Evolutionary conservation across 2,797 vertebrate species (phyloP).

Genomic region (Pteronotus mesoamericanus): DNA sequence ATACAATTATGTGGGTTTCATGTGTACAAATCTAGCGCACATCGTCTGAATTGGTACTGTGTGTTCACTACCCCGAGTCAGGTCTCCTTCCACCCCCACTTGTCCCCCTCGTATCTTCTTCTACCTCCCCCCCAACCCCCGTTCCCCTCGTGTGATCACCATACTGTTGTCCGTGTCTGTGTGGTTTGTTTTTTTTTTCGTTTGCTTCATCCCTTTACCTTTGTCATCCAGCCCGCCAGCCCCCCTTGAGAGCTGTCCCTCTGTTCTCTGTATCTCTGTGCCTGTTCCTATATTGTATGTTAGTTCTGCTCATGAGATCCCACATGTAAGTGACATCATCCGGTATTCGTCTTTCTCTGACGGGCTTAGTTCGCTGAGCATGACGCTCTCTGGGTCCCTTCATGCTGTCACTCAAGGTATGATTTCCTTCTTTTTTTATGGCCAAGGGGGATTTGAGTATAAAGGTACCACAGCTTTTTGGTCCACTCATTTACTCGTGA

Average conservation of each 20-base stretch:
- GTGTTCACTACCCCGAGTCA: background rate
- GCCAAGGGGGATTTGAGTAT: too few species aligned
- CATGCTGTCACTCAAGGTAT: background rate
- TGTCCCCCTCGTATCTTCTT: background rate
- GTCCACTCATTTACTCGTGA: too few species aligned
- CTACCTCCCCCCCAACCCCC: background rate
- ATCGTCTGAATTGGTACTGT: background rate
- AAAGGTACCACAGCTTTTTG: background rate
- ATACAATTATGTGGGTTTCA: too few species aligned
- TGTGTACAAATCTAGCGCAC: too few species aligned
- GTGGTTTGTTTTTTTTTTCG: background rate
- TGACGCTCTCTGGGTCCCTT: background rate
- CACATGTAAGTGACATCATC: background rate
- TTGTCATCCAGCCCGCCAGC: background rate
- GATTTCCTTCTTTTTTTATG: background rate
- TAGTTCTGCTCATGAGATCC: background rate
- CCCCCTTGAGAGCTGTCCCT: background rate
- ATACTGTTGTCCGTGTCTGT: background rate
- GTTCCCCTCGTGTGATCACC: background rate
- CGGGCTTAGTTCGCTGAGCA: background rate
- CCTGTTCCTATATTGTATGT: background rate
- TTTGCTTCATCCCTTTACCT: background rate
- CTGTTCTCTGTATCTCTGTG: background rate
- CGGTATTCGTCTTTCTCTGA: background rate
- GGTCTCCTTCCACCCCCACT: background rate